Evolutionary conservation across 2,888 invertebrate species (phyloP).

Genomic region (Drosophila ustulata): DNA sequence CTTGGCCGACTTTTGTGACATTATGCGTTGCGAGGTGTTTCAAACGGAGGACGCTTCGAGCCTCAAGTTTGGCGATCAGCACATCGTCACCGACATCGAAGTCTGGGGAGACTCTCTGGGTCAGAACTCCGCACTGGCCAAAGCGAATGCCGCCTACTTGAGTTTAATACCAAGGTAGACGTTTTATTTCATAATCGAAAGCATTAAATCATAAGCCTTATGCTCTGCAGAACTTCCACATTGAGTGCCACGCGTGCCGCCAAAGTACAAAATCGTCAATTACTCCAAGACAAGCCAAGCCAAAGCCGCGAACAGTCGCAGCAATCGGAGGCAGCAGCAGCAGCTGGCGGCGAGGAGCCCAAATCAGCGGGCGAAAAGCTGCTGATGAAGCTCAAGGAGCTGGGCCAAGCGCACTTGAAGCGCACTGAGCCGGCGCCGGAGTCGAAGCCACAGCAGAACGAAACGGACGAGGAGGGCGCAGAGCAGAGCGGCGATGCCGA

Average conservation of each 20-base stretch:
- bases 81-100: constrained; percentile 91
- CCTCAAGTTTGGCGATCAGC: constrained; percentile 88
- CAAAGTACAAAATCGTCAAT: constrained; percentile 84
- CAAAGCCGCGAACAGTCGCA: constrained; percentile 70
- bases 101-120: constrained; percentile 92
- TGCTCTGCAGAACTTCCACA: constrained; percentile 79
- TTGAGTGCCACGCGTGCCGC: constrained; percentile 82
- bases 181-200: background rate
- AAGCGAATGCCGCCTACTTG: constrained; percentile 85
- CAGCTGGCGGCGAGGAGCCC: constrained; percentile 45
- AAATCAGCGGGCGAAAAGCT: constrained; percentile 71
- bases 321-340: background rate
- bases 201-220: background rate
- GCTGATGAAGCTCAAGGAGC: constrained; percentile 66
- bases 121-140: constrained; percentile 85
- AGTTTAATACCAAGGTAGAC: constrained; percentile 83
- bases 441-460: constrained; percentile 41
- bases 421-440: constrained; percentile 18
- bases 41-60: constrained; percentile 89
- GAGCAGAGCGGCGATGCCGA: constrained; percentile 55
- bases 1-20: constrained; percentile 97
- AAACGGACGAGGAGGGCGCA: constrained; percentile 43
- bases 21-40: constrained; percentile 96
- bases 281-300: constrained; percentile 83
- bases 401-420: constrained; percentile 64